Percentiles rank a stretch among this genome's conserved stretches.
phyloP scores from a whole-genome alignment of 2,888 invertebrate genomes.

The Drosophila engyochracea region DNA sequence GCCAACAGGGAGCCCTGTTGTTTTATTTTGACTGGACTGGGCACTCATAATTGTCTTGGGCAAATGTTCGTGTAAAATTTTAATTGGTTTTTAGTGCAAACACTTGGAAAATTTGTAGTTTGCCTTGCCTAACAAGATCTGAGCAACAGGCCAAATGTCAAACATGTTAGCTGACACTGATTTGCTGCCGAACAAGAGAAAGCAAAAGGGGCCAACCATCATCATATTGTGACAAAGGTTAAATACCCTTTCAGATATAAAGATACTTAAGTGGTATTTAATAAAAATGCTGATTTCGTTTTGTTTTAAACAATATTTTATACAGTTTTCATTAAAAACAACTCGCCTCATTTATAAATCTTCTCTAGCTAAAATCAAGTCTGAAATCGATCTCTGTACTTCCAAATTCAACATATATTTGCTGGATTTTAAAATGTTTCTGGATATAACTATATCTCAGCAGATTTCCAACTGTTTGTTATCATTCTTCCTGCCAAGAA shows the following conservation, averaged over 20 bases:
- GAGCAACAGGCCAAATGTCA: conserved; percentile 56
- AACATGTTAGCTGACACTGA: conserved; percentile 52
- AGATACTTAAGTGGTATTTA: neutral
- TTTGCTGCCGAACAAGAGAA: conserved; percentile 7
- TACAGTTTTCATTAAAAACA: neutral
- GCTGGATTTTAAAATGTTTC: neutral
- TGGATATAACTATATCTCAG: neutral
- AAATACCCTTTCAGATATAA: neutral
- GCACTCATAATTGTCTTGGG: conserved; percentile 73
- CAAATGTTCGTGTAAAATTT: conserved; percentile 80
- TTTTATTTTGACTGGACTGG: conserved; percentile 60
- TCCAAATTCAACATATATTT: neutral
- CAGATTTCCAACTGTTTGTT: neutral
- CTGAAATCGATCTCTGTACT: neutral
- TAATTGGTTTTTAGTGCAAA: conserved; percentile 79
- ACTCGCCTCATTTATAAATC: neutral
- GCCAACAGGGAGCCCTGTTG: conserved; percentile 41
- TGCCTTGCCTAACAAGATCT: conserved; percentile 52
- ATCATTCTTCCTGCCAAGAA: neutral
- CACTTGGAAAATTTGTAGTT: conserved; percentile 79
- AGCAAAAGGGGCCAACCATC: neutral
- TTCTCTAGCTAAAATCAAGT: neutral
- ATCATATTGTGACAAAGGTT: neutral
- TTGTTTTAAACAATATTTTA: neutral
- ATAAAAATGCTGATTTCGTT: too few species aligned